Conservation (phyloP, 2,797 vertebrate species). For the Lacerta agilis region DNA sequence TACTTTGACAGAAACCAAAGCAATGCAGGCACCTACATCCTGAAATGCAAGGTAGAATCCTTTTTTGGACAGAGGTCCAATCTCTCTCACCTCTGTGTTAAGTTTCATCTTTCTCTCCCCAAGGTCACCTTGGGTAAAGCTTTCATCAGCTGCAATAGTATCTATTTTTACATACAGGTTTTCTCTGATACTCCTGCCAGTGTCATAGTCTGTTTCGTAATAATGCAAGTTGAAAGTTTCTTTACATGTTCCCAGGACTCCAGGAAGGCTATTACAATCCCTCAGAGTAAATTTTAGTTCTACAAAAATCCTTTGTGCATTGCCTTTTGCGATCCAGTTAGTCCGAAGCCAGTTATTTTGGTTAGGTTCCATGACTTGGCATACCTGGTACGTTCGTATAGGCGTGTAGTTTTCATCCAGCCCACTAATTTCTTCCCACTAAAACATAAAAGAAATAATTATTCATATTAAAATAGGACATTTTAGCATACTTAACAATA, state of each 20-base stretch:
- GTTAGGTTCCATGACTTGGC: conserved; percentile 99
- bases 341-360: conserved; percentile 99
- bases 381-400: conserved; percentile 99
- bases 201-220: conserved; percentile 97
- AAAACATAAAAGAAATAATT: conserved; percentile 74
- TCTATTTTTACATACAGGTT: conserved; percentile 98
- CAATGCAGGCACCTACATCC: conserved; percentile 98
- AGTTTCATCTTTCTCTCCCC: conserved; percentile 99
- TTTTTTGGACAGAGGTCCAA: conserved; percentile 93
- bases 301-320: conserved; percentile 99
- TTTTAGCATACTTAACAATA: conserved; percentile 24
- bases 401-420: conserved; percentile 99
- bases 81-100: conserved; percentile 97
- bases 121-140: conserved; percentile 99
- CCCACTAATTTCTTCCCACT: conserved; percentile 99
- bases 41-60: conserved; percentile 99
- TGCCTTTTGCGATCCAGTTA: conserved; percentile 99
- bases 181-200: conserved; percentile 96
- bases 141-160: conserved; percentile 99
- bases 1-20: conserved; percentile 97
- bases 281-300: conserved; percentile 99
- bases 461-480: conserved; percentile 45
- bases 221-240: conserved; percentile 99
- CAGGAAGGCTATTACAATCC: conserved; percentile 99
- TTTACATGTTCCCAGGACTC: conserved; percentile 98